phyloP scores from a whole-genome alignment of 2,888 invertebrate genomes.

The Ferrisia virgata region DNA sequence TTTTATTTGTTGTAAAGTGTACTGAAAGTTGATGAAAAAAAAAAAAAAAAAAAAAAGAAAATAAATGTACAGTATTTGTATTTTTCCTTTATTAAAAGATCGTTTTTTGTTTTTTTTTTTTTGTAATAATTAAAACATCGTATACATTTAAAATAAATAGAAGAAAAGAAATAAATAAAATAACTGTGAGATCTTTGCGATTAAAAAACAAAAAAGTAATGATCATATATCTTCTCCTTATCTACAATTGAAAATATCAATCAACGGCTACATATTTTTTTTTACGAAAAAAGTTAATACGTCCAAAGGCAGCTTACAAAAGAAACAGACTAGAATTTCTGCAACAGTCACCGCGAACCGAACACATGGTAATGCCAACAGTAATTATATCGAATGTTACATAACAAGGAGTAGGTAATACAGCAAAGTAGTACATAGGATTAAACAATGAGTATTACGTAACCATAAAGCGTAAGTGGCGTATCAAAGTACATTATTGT shows the following conservation, averaged over 20 bases:
- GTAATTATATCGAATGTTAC: background rate
- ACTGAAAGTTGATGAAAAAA: background rate
- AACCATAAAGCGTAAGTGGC: background rate
- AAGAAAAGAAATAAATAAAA: background rate
- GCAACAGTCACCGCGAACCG: background rate
- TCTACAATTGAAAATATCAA: background rate
- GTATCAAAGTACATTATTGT: background rate
- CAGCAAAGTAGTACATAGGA: too few relatives aligned
- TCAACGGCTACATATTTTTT: background rate
- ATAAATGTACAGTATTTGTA: slow-evolving; percentile 33
- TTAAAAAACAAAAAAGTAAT: background rate
- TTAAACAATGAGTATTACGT: too few relatives aligned
- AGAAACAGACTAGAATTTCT: background rate
- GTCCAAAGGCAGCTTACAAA: background rate
- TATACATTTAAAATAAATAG: background rate
- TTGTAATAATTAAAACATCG: background rate
- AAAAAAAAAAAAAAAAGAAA: background rate
- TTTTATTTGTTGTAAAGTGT: slow-evolving; percentile 26
- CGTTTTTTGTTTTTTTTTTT: background rate
- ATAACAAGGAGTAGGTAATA: too few relatives aligned
- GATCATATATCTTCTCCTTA: background rate
- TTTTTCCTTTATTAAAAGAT: background rate
- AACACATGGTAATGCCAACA: background rate
- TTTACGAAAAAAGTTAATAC: background rate
- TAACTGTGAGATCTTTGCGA: slow-evolving; percentile 16